Base-by-base conservation (phyloP, 2,888 invertebrate species). In the Eupithecia exiguata region DNA sequence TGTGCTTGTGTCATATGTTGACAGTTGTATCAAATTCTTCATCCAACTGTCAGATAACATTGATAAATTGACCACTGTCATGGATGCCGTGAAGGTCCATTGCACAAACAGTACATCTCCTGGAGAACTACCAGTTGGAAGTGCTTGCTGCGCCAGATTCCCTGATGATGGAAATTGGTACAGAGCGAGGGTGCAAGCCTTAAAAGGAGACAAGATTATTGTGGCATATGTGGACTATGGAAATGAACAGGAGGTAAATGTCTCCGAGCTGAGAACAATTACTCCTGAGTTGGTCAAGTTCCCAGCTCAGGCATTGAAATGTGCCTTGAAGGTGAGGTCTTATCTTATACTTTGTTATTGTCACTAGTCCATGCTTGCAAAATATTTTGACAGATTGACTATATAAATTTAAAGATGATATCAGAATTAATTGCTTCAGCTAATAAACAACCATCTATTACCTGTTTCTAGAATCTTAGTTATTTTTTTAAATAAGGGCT, bases 161-260 rank as follows among this genome's bases (percentile, higher is more conserved):
- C 95, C 96, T 67, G 95, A 93, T 68, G 98, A 98, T 89, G 95
- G 95, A 43, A 96, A 97, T 84, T 99, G 99, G 99, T 99, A 99
- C 89, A 95, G 99, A 79, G 99, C 98, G 0, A 95, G 96, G 85
- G 95, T 99, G 12, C 94, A 96, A 77, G 95, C 95, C 61, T 91
- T 96, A 6, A 94, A 95, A 46, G 94, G 93, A 1, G 94, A 94
- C 7, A 95, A 95, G 76, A 95, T 96, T 0, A 92, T 95, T 72
- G 97, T 99, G 1, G 95, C 96, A 4, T 99, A 98, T 91, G 97
- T 99, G 21, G 99, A 99, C 92, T 99, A 97, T 92, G 99, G 99
- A 9, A 99, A 99, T 91, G 97, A 97, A 84, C 98, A 98, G 86
- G 95, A 95, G n/a, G 96, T 98, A 1, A 89, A 95, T 10, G 87